phyloP scores from a whole-genome alignment of 2,797 vertebrate genomes.

The Lithobates pipiens region DNA sequence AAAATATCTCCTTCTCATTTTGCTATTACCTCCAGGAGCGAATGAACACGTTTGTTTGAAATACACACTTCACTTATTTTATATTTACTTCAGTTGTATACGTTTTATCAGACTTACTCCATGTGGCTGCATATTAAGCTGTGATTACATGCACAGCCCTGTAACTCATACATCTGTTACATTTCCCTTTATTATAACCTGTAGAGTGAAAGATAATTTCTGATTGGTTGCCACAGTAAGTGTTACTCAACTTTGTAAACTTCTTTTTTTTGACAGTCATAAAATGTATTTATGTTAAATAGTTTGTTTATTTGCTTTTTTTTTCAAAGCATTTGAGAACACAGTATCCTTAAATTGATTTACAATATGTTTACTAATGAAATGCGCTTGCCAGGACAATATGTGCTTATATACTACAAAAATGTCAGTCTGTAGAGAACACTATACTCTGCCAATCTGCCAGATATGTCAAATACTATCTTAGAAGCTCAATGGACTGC shows the following conservation, averaged over 20 bases:
- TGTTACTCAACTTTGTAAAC: not conserved
- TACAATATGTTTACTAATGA: not conserved
- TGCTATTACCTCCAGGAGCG: no score
- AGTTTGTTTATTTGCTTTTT: not conserved
- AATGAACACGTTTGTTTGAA: no score
- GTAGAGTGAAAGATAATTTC: no score
- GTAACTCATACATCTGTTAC: not conserved
- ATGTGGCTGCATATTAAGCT: no score
- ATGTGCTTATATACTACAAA: not conserved
- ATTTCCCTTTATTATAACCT: not conserved
- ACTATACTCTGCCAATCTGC: conserved; percentile 27
- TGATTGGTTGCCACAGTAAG: not conserved
- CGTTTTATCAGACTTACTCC: no score
- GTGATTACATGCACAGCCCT: not conserved
- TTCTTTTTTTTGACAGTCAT: not conserved
- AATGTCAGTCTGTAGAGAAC: conserved; percentile 5
- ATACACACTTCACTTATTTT: no score
- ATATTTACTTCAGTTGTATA: no score
- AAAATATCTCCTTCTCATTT: no score
- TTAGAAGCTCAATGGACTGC: conserved; percentile 29
- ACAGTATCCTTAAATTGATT: conserved; percentile 1
- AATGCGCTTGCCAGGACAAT: not conserved
- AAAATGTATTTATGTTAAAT: not conserved
- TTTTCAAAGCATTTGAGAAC: not conserved
- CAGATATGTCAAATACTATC: conserved; percentile 27